Percentiles rank a stretch among this genome's conserved stretches.
Evolutionary conservation across 2,113 vertebrate genomes (phyloP).

Genomic region (Rhinichthys klamathensis): DNA sequence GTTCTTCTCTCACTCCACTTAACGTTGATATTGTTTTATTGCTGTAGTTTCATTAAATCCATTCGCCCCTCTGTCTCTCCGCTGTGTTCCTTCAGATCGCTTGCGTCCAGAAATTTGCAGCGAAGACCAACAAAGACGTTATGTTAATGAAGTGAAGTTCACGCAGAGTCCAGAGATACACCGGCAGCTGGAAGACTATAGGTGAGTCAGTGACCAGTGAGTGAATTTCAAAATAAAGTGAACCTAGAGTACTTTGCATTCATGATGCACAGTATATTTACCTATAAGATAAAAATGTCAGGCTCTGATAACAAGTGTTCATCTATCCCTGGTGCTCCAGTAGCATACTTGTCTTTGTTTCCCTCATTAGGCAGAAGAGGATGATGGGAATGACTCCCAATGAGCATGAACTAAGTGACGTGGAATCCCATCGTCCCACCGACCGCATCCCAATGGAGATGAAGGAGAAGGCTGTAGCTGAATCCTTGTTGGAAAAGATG

Average conservation of each 20-base stretch:
- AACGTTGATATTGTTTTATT: background rate
- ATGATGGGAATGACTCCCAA: conserved; percentile 92
- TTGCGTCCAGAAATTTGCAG: conserved; percentile 79
- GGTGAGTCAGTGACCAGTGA: conserved; percentile 58
- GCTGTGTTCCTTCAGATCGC: conserved; percentile 73
- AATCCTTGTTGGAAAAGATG: conserved; percentile 80
- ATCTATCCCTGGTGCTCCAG: background rate
- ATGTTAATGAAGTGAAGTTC: conserved; percentile 71
- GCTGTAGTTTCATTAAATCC: background rate
- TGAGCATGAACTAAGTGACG: conserved; percentile 79
- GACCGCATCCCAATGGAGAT: conserved; percentile 80
- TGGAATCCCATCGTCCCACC: conserved; percentile 81
- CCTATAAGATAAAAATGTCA: background rate
- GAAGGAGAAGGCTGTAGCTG: conserved; percentile 85
- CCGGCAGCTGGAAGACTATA: conserved; percentile 87
- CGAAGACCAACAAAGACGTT: conserved; percentile 79
- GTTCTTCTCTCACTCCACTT: too few species aligned
- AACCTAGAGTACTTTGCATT: background rate
- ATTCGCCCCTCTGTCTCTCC: background rate
- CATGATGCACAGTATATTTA: background rate
- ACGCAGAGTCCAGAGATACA: conserved; percentile 70
- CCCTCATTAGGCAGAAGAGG: conserved; percentile 79
- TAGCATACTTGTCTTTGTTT: conserved; percentile 9
- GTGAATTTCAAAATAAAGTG: background rate
- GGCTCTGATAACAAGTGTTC: background rate